These are phyloP conservation scores for Tichodroma muraria DNA, from an alignment of 2,113 vertebrate genomes.

Conservation along the genomic window DNA sequence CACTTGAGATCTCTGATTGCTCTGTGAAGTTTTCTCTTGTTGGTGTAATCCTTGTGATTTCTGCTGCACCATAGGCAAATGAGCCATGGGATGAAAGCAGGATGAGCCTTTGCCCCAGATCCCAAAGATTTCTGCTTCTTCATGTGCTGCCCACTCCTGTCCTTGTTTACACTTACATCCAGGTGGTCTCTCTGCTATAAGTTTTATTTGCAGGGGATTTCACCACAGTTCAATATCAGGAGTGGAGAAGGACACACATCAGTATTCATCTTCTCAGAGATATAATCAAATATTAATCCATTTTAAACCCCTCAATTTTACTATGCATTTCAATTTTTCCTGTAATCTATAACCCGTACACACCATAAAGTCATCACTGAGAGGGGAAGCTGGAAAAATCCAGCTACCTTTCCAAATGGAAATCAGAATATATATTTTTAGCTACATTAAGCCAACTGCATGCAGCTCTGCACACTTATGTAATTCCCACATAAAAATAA, in stretches of 20 bases:
- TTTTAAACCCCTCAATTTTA: slow-evolving; percentile 42
- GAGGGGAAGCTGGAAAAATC: slow-evolving; percentile 53
- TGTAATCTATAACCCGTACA: slow-evolving; percentile 58
- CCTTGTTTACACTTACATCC: slow-evolving; percentile 23
- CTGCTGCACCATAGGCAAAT: not conserved
- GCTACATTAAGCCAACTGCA: slow-evolving; percentile 73
- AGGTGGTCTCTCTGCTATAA: not conserved
- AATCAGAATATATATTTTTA: slow-evolving; percentile 73
- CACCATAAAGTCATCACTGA: slow-evolving; percentile 66
- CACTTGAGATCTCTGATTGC: fast-evolving
- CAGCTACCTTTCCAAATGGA: slow-evolving; percentile 67
- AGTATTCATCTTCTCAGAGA: not conserved
- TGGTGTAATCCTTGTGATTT: not conserved
- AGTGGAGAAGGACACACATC: not conserved
- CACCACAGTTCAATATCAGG: not conserved
- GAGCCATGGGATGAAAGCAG: not conserved
- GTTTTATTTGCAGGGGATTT: not conserved
- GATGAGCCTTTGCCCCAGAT: not conserved
- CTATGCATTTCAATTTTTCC: slow-evolving; percentile 57
- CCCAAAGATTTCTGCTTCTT: not conserved
- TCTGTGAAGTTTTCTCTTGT: not conserved
- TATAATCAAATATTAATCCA: slow-evolving; percentile 49
- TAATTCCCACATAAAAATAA: slow-evolving; percentile 79
- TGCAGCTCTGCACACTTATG: slow-evolving; percentile 71
- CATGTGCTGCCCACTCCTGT: not conserved